Evolutionary conservation across 2,797 vertebrate species (phyloP).

Genomic region (Ceryle rudis): DNA sequence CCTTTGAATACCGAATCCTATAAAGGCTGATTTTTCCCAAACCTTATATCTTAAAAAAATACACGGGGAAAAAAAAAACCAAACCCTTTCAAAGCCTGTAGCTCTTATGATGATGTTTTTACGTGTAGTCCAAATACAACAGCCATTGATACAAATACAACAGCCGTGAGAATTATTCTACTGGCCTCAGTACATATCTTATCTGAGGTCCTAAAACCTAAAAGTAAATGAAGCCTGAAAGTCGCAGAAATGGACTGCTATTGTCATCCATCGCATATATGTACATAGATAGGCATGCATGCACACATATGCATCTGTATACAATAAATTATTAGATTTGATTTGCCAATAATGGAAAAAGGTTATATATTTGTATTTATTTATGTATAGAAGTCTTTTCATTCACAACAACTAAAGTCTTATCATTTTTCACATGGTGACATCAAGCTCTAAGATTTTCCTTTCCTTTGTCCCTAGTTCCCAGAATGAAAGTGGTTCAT

Average conservation of each 20-base stretch:
- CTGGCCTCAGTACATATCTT: not conserved
- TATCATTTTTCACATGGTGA: not conserved
- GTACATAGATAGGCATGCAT: not conserved
- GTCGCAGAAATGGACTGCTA: not conserved
- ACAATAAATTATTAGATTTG: not conserved
- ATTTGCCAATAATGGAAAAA: not conserved
- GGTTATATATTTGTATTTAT: not conserved
- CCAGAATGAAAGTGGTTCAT: conserved; percentile 2
- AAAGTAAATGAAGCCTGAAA: not conserved
- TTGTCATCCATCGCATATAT: not conserved
- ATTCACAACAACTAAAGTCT: not conserved
- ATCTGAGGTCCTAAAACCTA: not conserved
- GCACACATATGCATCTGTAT: not conserved
- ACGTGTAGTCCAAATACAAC: not conserved
- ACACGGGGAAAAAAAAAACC: fast-evolving
- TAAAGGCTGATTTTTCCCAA: not conserved
- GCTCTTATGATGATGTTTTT: not conserved
- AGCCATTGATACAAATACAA: not conserved
- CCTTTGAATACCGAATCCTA: not conserved
- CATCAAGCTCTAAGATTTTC: not conserved
- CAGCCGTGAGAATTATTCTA: not conserved
- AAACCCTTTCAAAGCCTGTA: not conserved
- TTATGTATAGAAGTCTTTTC: not conserved
- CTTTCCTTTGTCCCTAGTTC: not conserved
- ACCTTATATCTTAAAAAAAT: not conserved